Evolutionary conservation across 2,797 vertebrate genomes (phyloP).

Genomic region (Poecilia picta): DNA sequence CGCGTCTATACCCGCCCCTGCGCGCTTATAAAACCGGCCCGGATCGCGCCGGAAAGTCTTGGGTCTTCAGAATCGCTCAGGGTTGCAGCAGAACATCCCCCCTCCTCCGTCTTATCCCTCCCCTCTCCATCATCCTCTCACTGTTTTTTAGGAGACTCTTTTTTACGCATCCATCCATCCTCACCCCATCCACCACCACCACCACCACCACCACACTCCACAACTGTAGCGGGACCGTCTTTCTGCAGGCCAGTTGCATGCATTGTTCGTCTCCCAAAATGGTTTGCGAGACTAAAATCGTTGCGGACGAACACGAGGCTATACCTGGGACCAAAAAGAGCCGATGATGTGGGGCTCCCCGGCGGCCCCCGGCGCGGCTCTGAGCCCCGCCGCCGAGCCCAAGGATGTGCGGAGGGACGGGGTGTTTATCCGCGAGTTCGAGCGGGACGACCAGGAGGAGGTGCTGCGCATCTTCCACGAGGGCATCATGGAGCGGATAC

Average conservation of each 20-base stretch:
- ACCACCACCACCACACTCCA: slow-evolving; percentile 5
- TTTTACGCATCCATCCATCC: slow-evolving; percentile 5
- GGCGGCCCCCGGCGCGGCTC: slow-evolving; percentile 61
- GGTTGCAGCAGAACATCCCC: slow-evolving; percentile 82
- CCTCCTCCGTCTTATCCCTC: slow-evolving; percentile 68
- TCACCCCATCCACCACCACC: background rate
- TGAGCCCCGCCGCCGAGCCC: slow-evolving; percentile 67
- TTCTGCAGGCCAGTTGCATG: slow-evolving; percentile 86
- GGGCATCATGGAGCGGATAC: slow-evolving; percentile 95
- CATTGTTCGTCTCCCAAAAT: slow-evolving; percentile 96
- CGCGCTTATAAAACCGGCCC: slow-evolving; percentile 89
- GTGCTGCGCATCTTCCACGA: slow-evolving; percentile 95
- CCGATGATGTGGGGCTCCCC: slow-evolving; percentile 89
- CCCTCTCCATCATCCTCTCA: slow-evolving; percentile 61
- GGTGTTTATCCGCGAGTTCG: slow-evolving; percentile 92
- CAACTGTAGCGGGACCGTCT: slow-evolving; percentile 53
- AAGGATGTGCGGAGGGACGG: slow-evolving; percentile 78
- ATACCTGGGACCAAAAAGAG: slow-evolving; percentile 90
- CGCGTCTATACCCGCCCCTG: slow-evolving; percentile 78
- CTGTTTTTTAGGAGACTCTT: slow-evolving; percentile 69
- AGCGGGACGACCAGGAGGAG: slow-evolving; percentile 87
- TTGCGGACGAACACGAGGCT: slow-evolving; percentile 93
- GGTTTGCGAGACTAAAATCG: slow-evolving; percentile 99
- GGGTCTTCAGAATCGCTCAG: slow-evolving; percentile 85
- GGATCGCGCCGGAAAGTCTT: slow-evolving; percentile 85